phyloP scores from a whole-genome alignment of 1,140 invertebrate species.

The Hycleus cichorii region DNA sequence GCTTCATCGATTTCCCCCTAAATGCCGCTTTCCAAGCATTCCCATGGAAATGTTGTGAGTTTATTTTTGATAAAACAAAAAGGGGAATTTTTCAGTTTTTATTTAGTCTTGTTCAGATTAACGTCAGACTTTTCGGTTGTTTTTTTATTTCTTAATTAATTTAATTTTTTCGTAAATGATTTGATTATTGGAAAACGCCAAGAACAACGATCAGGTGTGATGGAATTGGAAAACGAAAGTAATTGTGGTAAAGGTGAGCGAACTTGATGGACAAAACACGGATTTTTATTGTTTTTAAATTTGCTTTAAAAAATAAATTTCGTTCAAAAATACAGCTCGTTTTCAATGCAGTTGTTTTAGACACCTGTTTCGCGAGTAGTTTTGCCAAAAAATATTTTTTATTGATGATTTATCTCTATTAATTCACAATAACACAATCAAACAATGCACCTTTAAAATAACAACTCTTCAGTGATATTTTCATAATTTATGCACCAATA shows the following conservation, averaged over 20 bases:
- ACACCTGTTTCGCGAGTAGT: constrained; percentile 4
- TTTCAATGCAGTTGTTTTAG: constrained; percentile 2
- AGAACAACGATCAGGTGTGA: neutral
- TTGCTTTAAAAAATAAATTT: no score
- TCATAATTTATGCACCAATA: no score
- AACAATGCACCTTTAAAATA: constrained; percentile 1
- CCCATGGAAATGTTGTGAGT: constrained; percentile 10
- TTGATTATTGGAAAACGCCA: neutral
- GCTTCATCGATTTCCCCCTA: no score
- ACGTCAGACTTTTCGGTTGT: no score
- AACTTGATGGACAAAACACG: neutral
- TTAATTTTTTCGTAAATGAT: neutral
- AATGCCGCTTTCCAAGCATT: neutral
- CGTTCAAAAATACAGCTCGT: neutral
- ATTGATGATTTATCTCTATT: neutral
- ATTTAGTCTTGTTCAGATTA: no score
- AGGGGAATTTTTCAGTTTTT: no score
- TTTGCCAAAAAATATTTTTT: constrained; percentile 1
- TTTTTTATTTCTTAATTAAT: no score
- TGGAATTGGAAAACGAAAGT: constrained; percentile 14
- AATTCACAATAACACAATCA: neutral
- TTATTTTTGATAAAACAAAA: neutral
- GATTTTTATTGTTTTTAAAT: no score
- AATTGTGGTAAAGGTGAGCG: constrained; percentile 6
- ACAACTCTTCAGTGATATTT: neutral